Base-by-base conservation (phyloP, 2,797 vertebrate genomes). In the Cottoperca gobio region DNA sequence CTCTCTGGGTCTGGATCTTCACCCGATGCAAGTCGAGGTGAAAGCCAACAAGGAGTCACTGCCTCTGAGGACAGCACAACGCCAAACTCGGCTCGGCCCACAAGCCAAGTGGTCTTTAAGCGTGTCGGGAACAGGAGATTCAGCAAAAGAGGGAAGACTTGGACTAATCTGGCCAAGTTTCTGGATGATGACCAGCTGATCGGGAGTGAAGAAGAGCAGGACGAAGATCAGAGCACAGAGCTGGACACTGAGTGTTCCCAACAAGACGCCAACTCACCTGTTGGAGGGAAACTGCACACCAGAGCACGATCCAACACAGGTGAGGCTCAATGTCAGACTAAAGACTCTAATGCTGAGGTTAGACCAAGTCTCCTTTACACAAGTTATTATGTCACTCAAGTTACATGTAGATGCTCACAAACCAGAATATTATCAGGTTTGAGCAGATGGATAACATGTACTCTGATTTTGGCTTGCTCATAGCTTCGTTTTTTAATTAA, bases 91-190 rank as follows among this genome's bases (percentile, higher is more conserved):
- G 53, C 59, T 21, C 71, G 6, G n/a, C 52, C 86, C 17, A 21
- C 53, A 0, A 75, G 70, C 64, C 89, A 86, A 42, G 70, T 58
- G 10, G 87, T 76, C 11, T 89, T 88, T 33, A 91, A 88, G 68
- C 70, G 77, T 53, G 82, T 67, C 2, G 87, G 89, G 49, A 94
- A 89, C 81, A 84, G 89, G 70, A 91, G 90, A 19, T 84, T 90
- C 62, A 88, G 80, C 50, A 69, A 86, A 43, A 85, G 82, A 64
- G 88, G 82, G 46, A 88, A 79, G 57, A 31, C 40, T 3, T 85
- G 89, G 85, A 45, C 49, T 2, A 72, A 84, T 43, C 24, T 55
- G 66, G 39, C 70, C 26, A 72, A 59, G 82, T 23, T 76, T 65
- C 39, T 70, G 2, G 52, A 62, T 8, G 70, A 69, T 19, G 81